Base-by-base conservation (phyloP, 2,888 invertebrate genomes). In the Thecophora atra region DNA sequence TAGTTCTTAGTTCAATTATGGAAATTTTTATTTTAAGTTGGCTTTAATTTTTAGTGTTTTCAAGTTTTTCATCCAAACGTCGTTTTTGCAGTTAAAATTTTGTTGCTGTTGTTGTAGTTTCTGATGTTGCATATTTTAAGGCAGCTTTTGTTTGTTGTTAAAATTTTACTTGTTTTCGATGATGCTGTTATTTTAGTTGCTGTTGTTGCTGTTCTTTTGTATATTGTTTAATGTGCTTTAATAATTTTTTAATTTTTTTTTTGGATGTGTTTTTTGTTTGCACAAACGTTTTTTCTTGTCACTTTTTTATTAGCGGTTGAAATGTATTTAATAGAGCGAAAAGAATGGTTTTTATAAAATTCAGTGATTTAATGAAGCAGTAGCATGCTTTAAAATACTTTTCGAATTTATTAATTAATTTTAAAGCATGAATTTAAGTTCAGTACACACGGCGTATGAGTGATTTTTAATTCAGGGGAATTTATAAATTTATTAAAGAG, bases 101-200 rank as follows among this genome's bases (percentile, higher is more conserved):
- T 60, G 51, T 51, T 51, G 6, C 51, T 51, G n/a, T 15, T 51
- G 8, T 17, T 51, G 51, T n/a, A 17, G 17, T 15, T 51, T 51
- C 17, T 30, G 37, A 19, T 71, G 44, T 74, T 74, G 72, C 74
- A 74, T 71, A 71, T 72, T 72, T 72, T 74, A 74, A 74, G 74
- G 74, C 72, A 74, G 74, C 71, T 72, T 72, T 68, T 56, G 68
- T 68, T 68, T 60, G 62, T n/a, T 47, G 63, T 70, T 70, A 63
- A 21, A 24, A n/a, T 70, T 26, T 42, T 68, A 24, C 44, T n/a
- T 26, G 15, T 26, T 6, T 5, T 58, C 15, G 17, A 58, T 30
- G 28, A 30, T 28, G n/a, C 8, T 30, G 62, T 37, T 30, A 8
- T 30, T 30, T 19, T 67, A 54, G n/a, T 66, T 47, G 37, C n/a